Evolutionary conservation across 2,797 vertebrate genomes (phyloP), one percentile per base, ranked within the genome.

Genomic region (Myotis findleyi): DNA sequence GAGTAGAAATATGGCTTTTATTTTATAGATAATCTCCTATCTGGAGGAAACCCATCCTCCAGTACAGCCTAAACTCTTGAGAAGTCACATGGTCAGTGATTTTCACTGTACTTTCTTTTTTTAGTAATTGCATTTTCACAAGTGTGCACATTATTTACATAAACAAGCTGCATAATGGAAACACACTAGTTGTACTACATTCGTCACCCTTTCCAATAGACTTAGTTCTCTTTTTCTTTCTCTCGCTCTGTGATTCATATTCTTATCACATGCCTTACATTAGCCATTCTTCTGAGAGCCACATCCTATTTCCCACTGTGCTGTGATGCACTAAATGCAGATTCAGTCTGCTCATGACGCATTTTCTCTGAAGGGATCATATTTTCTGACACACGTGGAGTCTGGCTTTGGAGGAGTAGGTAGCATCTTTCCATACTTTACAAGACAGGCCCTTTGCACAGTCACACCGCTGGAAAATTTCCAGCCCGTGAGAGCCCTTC

Each of bases 381-480:
- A 99, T 99, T 98, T 99, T 99, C 98, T 99, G 99, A 98, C 99
- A 99, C 98, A 99, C 99, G 2, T 99, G 99, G 96, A 99, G 99
- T 97, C 99, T 99, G 98, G 99, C 99, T 98, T 99, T 99, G 97
- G 99, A 99, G 86, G 99, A 99, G 89, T 99, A 99, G 95, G 99
- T 99, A n/a, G 99, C 99, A 71, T 99, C 99, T 98, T 99, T 99
- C 99, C 99, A 99, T 97, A 99, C 99, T 99, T 99, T 99, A 98
- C 99, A 99, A 93, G 99, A 99, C 97, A 99, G 98, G 80, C 99
- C 99, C 96, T 99, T 99, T 66, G 99, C 99, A 89, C 99, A 99
- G 99, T 99, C 99, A 95, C 99, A 99, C 95, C 99, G 98, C 98
- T 99, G 99, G 98, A 99, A 99, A 97, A 99, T 99, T 97, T 99